Evolutionary conservation across 2,888 invertebrate species (phyloP).

Genomic region (Sacculina carcini): DNA sequence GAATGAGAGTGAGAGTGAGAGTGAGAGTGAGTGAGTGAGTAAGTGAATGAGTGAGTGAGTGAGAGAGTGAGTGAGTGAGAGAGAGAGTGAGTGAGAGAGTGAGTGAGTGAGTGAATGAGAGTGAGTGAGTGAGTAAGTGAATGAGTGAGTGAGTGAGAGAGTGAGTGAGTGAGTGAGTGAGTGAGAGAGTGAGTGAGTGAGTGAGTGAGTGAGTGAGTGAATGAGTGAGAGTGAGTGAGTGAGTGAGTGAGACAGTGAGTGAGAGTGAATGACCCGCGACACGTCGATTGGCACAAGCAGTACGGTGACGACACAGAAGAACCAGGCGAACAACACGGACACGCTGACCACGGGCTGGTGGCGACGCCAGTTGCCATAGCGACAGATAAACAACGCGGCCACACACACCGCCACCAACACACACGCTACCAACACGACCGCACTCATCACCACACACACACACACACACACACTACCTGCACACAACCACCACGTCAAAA

Average conservation of each 20-base stretch:
- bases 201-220: no score
- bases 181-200: conserved; percentile 7
- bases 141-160: no score
- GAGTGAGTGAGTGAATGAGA: no score
- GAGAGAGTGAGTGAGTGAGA: no score
- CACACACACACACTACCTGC: no score
- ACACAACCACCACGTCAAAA: no score
- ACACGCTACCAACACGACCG: conserved; percentile 49
- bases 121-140: no score
- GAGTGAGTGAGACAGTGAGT: no score
- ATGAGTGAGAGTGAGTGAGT: no score
- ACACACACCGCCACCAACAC: conserved; percentile 46
- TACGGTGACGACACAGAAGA: conserved; percentile 91
- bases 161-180: neutral
- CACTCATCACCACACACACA: conserved; percentile 37
- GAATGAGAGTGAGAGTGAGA: no score
- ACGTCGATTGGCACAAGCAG: conserved; percentile 92
- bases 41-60: no score
- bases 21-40: no score
- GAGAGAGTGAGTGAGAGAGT: neutral
- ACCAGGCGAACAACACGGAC: conserved; percentile 88
- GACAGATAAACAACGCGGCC: conserved; percentile 51
- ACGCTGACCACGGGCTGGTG: conserved; percentile 81
- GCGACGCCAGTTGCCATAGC: conserved; percentile 83
- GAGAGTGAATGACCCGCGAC: conserved; percentile 79